These are phyloP conservation scores for Ceratina australensis DNA, from an alignment of 1,140 invertebrate species.

Conservation along the genomic window DNA sequence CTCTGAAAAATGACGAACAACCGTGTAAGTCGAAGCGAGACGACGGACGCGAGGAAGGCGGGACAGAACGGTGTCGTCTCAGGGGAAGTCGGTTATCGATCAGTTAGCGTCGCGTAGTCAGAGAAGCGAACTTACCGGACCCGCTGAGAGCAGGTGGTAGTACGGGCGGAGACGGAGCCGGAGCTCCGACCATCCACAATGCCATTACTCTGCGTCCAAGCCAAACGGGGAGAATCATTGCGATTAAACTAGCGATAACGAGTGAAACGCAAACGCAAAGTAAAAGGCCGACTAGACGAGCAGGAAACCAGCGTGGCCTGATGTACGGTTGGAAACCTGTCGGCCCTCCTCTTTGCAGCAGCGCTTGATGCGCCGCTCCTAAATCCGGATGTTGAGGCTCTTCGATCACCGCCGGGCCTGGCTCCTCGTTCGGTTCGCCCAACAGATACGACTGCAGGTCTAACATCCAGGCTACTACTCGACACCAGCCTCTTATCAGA, in stretches of 20 bases:
- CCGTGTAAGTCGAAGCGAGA: slow-evolving; percentile 14
- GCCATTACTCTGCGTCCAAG: slow-evolving; percentile 93
- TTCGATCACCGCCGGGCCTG: slow-evolving; percentile 74
- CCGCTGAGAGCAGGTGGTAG: slow-evolving; percentile 66
- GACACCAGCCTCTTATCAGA: slow-evolving; percentile 93
- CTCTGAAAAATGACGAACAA: slow-evolving; percentile 54
- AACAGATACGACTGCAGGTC: slow-evolving; percentile 94
- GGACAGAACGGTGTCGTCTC: no score
- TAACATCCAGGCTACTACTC: slow-evolving; percentile 90
- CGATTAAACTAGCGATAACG: slow-evolving; percentile 89
- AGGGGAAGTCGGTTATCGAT: no score
- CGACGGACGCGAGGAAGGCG: not conserved
- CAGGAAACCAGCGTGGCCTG: slow-evolving; percentile 89
- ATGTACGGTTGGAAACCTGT: slow-evolving; percentile 93
- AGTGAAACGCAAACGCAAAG: slow-evolving; percentile 91
- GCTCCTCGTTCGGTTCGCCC: slow-evolving; percentile 82
- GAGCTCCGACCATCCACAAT: slow-evolving; percentile 86
- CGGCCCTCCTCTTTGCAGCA: slow-evolving; percentile 88
- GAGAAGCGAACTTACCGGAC: slow-evolving; percentile 66
- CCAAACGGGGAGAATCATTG: slow-evolving; percentile 94
- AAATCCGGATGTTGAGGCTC: slow-evolving; percentile 82
- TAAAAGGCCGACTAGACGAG: slow-evolving; percentile 88
- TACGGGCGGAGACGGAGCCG: slow-evolving; percentile 75
- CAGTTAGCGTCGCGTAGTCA: not conserved
- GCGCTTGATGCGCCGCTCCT: slow-evolving; percentile 90